Evolutionary conservation across 1,140 invertebrate species (phyloP), one percentile per base, ranked within the genome.

Genomic region (Meloidogyne chitwoodi): DNA sequence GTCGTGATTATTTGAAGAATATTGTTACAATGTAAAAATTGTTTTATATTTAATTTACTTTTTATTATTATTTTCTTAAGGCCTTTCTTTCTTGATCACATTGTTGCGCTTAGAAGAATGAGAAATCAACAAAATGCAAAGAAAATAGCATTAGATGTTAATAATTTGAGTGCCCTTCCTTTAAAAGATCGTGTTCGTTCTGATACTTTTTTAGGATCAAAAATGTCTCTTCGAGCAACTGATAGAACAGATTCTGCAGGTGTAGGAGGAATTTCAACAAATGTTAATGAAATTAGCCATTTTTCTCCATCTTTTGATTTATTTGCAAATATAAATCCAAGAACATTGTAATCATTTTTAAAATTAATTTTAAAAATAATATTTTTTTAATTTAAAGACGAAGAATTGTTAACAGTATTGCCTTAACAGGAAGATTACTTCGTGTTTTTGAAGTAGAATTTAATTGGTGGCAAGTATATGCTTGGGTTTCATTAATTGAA

Each of bases 401-500:
- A 2, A 24, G 77, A 63, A 90, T 98, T 11, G 95, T 98, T 93
- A 98, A 98, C 88, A 95, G 98, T 78, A 92, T 98, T 63, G 79
- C 80, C 0, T 68, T 85, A 10, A 85, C 81, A 41, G 94, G 95
- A 73, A 92, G 96, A 63, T 90, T 99, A 76, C 89, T 99, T 77
- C 94, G 98, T 90, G 94, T 96, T 83, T 98, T 98, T 90, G 94
- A 96, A 89, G 94, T 99, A 78, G 96, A 98, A 87, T 98, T 99
- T 88, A 96, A 95, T 88, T 99, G 96, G 96, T 85, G 89, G 77
- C 83, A 88, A 10, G 82, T 90, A 31, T 89, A 89, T 24, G 93
- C 93, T 69, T 99, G 95, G 95, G 93, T 98, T 66, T 98, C 98
- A 88, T 92, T 99, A 41, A 96, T 95, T 0, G 96, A 99, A 88